Conservation (phyloP, 1,140 invertebrate genomes). For the Tribolium madens region DNA sequence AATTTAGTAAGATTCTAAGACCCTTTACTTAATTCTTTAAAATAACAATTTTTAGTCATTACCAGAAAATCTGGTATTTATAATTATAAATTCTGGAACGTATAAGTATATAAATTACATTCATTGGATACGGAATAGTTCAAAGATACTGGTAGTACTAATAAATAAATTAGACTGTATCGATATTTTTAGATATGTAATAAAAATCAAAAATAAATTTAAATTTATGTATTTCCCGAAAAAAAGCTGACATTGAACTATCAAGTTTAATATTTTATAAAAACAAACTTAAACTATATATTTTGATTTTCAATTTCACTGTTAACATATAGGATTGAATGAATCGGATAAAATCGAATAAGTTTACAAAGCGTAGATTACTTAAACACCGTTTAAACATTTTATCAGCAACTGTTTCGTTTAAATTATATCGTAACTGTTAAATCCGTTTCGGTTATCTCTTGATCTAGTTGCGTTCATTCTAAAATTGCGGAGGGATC, state of each 20-base stretch:
- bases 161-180: neutral
- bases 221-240: neutral
- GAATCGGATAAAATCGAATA: too few species aligned
- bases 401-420: neutral
- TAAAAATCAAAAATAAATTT: neutral
- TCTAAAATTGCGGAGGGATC: conserved; percentile 2
- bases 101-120: neutral
- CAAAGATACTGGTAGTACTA: neutral
- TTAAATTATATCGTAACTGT: neutral
- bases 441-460: conserved; percentile 1
- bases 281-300: neutral
- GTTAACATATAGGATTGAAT: too few species aligned
- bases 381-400: neutral
- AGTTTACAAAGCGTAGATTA: too few species aligned
- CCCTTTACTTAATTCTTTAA: too few species aligned
- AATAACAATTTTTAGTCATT: too few species aligned
- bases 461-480: conserved; percentile 16
- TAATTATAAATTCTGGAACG: neutral
- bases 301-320: neutral
- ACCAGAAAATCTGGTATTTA: neutral
- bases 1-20: too few species aligned
- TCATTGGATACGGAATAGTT: neutral
- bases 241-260: neutral
- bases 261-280: neutral
- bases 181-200: neutral